Base-by-base conservation (phyloP, 2,888 invertebrate genomes). In the Leptarthrus brevirostris region DNA sequence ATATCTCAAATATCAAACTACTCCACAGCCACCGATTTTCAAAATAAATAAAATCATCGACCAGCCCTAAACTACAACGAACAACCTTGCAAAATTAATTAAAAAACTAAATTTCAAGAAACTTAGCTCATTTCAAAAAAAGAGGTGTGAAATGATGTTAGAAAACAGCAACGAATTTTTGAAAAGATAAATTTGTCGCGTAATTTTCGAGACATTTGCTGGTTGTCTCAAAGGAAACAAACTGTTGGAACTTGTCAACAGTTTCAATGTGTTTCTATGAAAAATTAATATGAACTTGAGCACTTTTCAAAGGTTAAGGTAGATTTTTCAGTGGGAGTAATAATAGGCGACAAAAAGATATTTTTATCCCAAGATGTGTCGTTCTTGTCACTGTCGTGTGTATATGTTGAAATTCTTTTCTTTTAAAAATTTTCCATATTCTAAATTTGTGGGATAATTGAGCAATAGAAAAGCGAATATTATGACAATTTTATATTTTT, bases 211-310 rank as follows among this genome's bases (percentile, higher is more conserved):
- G 30, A 30, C 8, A 30, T 30, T 30, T 30, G n/a, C n/a, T n/a
- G n/a, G n/a, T 6, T 40, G 8, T 40, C n/a, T 40, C 40, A 3
- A 40, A 40, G 40, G 40, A 40, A 12, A 40, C 40, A 40, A 0
- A 40, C 40, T 40, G 40, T 6, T 40, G 40, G 40, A 40, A 40
- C 10, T n/a, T 40, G 40, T 40, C 40, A 40, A 40, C 40, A 3
- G 8, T 12, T 12, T n/a, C 40, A 6, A 40, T 12, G 12, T 40
- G 40, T 40, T 40, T 18, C 18, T 40, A 58, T 58, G 58, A 58
- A 58, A 58, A 36, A 58, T 58, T 36, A 34, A 36, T 18, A 12
- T 58, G 58, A 58, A 58, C 58, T 58, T 58, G 58, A 58, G 36
- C 16, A 26, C 36, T 18, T 58, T 14, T 5, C 36, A 36, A 58